Percentiles rank a stretch among this genome's conserved stretches.
Evolutionary conservation across 2,797 vertebrate genomes (phyloP).

Genomic region (Mus minutoides): DNA sequence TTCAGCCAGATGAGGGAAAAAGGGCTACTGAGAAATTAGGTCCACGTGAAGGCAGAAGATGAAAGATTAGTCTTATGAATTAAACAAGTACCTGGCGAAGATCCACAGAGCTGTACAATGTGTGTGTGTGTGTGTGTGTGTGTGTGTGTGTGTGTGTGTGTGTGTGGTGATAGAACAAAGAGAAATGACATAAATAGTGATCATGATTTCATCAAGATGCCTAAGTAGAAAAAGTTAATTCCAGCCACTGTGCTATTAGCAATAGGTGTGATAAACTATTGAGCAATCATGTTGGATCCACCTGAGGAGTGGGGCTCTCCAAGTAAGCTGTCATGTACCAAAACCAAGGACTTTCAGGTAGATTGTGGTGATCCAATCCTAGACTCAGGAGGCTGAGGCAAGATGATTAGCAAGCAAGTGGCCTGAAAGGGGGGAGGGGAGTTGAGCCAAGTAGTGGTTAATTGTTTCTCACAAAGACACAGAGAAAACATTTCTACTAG

Average conservation of each 20-base stretch:
- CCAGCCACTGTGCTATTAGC: neutral
- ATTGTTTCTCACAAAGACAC: neutral
- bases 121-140: neutral
- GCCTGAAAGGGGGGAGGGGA: too few relatives aligned
- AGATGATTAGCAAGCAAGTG: neutral
- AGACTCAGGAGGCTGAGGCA: neutral
- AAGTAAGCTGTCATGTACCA: neutral
- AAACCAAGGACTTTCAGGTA: neutral
- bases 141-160: neutral
- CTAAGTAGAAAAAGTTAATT: neutral
- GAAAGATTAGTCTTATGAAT: neutral
- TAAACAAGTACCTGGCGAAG: neutral
- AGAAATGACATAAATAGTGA: neutral
- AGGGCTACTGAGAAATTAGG: neutral
- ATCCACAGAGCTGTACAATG: neutral
- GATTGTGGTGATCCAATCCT: neutral
- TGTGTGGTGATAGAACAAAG: neutral
- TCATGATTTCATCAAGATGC: neutral
- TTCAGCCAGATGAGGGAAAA: neutral
- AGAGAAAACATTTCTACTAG: neutral
- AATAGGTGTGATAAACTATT: neutral
- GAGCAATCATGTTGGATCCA: neutral
- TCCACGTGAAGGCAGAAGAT: neutral
- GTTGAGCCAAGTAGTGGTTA: neutral
- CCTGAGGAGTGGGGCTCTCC: neutral